Conservation (phyloP, 1,140 invertebrate genomes). For the Laupala kohalensis region DNA sequence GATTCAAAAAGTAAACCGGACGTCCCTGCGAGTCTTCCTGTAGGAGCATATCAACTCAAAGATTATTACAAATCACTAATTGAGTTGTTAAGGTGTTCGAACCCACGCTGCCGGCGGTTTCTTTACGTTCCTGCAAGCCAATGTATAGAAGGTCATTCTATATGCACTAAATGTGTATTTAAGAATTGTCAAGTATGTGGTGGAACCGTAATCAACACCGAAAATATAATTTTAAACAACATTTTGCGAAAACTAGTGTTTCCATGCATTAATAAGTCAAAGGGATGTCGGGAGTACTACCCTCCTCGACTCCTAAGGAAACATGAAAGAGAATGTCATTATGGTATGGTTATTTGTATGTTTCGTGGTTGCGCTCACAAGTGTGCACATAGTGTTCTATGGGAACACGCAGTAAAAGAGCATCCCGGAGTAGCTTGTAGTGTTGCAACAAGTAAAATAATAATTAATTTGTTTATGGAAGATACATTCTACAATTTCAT, state of each 20-base stretch:
- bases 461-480: neutral
- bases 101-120: neutral
- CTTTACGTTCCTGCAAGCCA: neutral
- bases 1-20: no score
- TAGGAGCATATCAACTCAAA: no score
- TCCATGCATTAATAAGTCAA: neutral
- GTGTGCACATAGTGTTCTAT: neutral
- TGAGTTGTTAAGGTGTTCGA: neutral
- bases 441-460: neutral
- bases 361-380: neutral
- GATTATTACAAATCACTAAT: neutral
- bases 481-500: neutral
- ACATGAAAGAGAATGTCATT: neutral
- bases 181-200: neutral
- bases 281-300: neutral
- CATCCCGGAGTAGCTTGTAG: neutral
- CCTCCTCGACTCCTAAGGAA: neutral
- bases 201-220: neutral
- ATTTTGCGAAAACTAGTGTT: neutral
- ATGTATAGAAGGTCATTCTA: neutral
- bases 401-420: neutral
- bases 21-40: neutral
- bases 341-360: neutral
- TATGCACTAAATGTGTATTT: neutral
- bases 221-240: neutral